Base-by-base conservation (phyloP, 1,140 invertebrate species). In the Drosophila nigrodunni region DNA sequence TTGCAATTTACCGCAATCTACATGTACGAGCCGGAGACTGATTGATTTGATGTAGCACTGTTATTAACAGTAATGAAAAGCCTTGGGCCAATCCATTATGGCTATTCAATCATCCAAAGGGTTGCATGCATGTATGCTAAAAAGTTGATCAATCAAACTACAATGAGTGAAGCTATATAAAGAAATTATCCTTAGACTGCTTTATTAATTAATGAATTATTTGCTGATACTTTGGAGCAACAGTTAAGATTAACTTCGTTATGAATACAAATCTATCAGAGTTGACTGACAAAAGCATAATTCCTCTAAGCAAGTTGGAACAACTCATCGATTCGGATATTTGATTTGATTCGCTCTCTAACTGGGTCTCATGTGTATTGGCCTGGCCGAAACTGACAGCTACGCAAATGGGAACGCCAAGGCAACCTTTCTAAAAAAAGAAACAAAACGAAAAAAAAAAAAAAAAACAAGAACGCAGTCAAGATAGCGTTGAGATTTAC, bases 401-500 rank as follows among this genome's bases (percentile, higher is more conserved):
- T 79, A 87, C 77, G 83, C 82, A 87, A 87, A 87, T 88, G 75
- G 82, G 68, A 80, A 64, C 61, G 76, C 64, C 61, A 77, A 65
- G 65, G 65, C 69, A 15, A 59, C 65, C 72, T 60, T 54, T 52
- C 67, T 70, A 35, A 21, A 21, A 66, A 58, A 65, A 57, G 37
- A 41, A 50, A 37, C 15, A n/a, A 61, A 58, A 41, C n/a, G 15
- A 55, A 47, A 35, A 49, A 21, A 1, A 1, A 18, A 18, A 21
- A 21, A 21, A 21, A 21, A 21, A 60, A 46, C 47, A 57, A 74
- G 25, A 30, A 30, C 25, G 25, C 74, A 60, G 46, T 41, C 49
- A 64, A 73, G 83, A 87, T 82, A 88, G 54, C 75, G 77, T 81
- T 47, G 83, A 88, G 82, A 87, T 87, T 87, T 87, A 87, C 82